Evolutionary conservation across 1,140 invertebrate species (phyloP).

Genomic region (Vanessa tameamea): DNA sequence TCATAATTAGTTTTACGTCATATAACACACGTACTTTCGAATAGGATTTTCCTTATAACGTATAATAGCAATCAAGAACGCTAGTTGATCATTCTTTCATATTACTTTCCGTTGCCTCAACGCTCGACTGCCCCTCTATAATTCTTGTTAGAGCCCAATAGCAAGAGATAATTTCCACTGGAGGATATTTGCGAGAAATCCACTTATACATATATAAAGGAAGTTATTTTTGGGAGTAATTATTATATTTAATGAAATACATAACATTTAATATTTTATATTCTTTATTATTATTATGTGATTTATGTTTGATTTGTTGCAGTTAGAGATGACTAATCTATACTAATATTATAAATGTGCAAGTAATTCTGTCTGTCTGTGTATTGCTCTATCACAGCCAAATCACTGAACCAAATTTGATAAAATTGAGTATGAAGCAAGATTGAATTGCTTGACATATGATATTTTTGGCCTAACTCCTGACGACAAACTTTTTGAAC

Average conservation of each 20-base stretch:
- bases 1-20: neutral
- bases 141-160: constrained; percentile 62
- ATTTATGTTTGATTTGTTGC: too few species aligned
- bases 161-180: constrained; percentile 53
- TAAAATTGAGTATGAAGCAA: too few species aligned
- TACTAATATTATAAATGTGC: too few species aligned
- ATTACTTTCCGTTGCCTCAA: constrained; percentile 37
- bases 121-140: constrained; percentile 50
- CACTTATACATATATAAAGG: constrained; percentile 54
- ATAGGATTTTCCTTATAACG: constrained; percentile 4
- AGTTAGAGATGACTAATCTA: too few species aligned
- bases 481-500: too few species aligned
- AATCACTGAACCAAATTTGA: too few species aligned
- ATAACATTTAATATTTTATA: neutral
- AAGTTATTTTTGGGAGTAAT: constrained; percentile 24
- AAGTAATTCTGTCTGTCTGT: too few species aligned
- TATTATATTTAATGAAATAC: neutral
- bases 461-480: too few species aligned
- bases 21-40: neutral
- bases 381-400: too few species aligned
- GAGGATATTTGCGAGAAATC: constrained; percentile 57
- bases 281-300: too few species aligned
- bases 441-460: too few species aligned
- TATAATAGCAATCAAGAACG: constrained; percentile 27
- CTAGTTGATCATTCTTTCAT: constrained; percentile 35